Percentiles rank a stretch among this genome's conserved stretches.
Evolutionary conservation across 2,888 invertebrate species (phyloP).

Genomic region (Lamellibrachia satsuma): DNA sequence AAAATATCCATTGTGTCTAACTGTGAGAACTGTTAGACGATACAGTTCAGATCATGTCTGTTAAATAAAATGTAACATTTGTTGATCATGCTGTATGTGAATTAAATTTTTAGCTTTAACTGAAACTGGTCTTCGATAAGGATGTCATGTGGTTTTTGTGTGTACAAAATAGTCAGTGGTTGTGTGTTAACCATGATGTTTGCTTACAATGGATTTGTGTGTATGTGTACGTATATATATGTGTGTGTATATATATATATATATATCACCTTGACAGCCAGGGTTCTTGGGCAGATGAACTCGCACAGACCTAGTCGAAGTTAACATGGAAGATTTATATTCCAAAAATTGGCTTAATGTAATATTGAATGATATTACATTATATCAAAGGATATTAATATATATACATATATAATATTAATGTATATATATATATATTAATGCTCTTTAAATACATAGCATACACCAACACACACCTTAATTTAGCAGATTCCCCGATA

Average conservation of each 20-base stretch:
- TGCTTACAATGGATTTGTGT: neutral
- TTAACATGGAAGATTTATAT: neutral
- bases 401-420: neutral
- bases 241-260: neutral
- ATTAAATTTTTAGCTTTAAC: neutral
- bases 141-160: neutral
- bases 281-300: neutral
- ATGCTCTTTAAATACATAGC: neutral
- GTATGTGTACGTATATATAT: neutral
- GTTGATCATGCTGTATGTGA: neutral
- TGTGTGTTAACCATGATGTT: neutral
- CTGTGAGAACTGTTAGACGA: neutral
- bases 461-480: neutral
- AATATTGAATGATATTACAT: neutral
- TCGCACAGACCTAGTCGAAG: neutral
- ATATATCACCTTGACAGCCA: constrained; percentile 3
- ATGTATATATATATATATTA: neutral
- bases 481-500: neutral
- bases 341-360: neutral
- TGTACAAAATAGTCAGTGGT: neutral
- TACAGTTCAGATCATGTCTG: neutral
- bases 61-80: neutral
- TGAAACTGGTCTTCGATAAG: neutral
- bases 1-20: neutral
- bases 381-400: neutral